Base-by-base conservation (phyloP, 1,140 invertebrate genomes). In the Melanaphis sacchari region DNA sequence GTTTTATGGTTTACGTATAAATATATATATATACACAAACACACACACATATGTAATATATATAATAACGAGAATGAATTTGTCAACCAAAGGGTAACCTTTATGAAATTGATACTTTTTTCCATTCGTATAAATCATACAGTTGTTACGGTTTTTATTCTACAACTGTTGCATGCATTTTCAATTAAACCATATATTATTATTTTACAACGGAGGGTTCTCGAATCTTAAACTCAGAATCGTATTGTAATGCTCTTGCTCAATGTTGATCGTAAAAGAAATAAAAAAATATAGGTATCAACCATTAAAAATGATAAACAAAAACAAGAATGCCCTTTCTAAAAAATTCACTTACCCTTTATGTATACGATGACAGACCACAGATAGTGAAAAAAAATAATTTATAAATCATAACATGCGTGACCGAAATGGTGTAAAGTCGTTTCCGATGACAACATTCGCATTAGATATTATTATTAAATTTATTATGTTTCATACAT, bases 131-230 rank as follows among this genome's bases (percentile, higher is more conserved):
- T 90, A 90, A 90, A 90, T 90, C 89, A 90, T 59, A 90, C 89
- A 59, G 89, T 90, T 66, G 89, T 90, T 90, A 90, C 89, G 54
- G 38, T 66, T 90, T 66, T 59, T 59, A 89, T 52, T 54, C 54
- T 90, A 90, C 54, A 66, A 90, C 89, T 90, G 89, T 90, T 90
- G 89, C 54, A n/a, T 90, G 41, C 84, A 43, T 85, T 90, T 90
- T 59, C 49, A 90, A 90, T 90, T 66, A 90, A 90, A 90, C 88
- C n/a, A 36, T 90, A 24, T 40, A 84, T 76, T 76, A 31, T 59
- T 59, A 66, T 76, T 76, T 2, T 76, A n/a, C 22, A 36, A 40
- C 15, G 46, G 43, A 66, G 89, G 52, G 89, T 90, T 90, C 89
- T 59, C 11, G 89, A 59, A 66, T 90, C 89, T 90, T 90, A 90